Percentiles rank a stretch among this genome's conserved stretches.
These are phyloP conservation scores for Pardosa pseudoannulata DNA, from an alignment of 2,888 invertebrate species.

Conservation along the genomic window DNA sequence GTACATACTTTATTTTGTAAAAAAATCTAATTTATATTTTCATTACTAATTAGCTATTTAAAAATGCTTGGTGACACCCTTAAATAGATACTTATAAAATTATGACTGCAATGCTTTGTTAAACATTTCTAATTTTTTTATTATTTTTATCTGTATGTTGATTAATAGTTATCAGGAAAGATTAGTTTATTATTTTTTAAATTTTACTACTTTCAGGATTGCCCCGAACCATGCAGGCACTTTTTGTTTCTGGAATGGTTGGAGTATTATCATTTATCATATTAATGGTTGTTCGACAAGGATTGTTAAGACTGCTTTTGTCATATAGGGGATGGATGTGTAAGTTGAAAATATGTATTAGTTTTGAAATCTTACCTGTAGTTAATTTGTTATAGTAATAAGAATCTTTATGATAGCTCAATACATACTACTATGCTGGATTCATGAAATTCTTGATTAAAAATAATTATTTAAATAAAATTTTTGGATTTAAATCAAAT, in stretches of 20 bases:
- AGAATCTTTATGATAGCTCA: too few species aligned
- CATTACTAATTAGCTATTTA: too few species aligned
- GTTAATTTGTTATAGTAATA: too few species aligned
- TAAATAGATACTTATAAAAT: too few species aligned
- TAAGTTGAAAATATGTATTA: slow-evolving; percentile 76
- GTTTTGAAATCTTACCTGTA: background rate
- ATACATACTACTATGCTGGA: too few species aligned
- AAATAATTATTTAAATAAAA: too few species aligned
- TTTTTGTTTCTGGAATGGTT: slow-evolving; percentile 77
- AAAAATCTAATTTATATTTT: too few species aligned
- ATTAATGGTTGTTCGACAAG: slow-evolving; percentile 78
- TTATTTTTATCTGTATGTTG: background rate
- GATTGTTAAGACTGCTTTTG: slow-evolving; percentile 78
- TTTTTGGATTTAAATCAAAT: too few species aligned
- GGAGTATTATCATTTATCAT: slow-evolving; percentile 78
- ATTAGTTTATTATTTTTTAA: too few species aligned
- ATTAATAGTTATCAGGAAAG: background rate
- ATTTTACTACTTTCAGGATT: slow-evolving; percentile 74
- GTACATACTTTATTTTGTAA: too few species aligned
- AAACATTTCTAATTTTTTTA: background rate
- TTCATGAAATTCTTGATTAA: too few species aligned
- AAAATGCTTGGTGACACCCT: too few species aligned
- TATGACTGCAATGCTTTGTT: background rate
- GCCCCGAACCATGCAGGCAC: slow-evolving; percentile 76
- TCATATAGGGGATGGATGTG: slow-evolving; percentile 82